Evolutionary conservation across 2,797 vertebrate genomes (phyloP).

Genomic region (Rallus crepitans): DNA sequence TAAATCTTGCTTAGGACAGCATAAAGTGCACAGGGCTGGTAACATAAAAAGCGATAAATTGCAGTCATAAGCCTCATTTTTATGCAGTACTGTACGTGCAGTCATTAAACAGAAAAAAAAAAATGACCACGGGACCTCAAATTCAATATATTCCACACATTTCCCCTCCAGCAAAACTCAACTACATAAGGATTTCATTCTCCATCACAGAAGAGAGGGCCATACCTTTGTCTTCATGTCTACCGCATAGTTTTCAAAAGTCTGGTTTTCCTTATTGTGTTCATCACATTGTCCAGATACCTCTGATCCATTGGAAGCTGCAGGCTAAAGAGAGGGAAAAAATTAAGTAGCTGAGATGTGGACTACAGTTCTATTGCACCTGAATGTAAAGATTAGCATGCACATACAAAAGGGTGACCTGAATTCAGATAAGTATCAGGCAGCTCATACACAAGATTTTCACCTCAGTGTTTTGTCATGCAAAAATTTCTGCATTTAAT

Average conservation of each 20-base stretch:
- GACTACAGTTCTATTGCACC: neutral
- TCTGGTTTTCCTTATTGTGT: constrained; percentile 53
- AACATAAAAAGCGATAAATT: neutral
- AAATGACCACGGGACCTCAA: neutral
- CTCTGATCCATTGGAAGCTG: constrained; percentile 51
- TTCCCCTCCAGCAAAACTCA: neutral
- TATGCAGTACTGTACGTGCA: neutral
- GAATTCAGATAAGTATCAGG: neutral
- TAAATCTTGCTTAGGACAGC: neutral
- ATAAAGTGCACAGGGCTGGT: neutral
- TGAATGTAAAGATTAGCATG: neutral
- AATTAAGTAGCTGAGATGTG: neutral
- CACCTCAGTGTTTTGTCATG: neutral
- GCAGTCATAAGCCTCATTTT: neutral
- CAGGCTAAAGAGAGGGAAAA: constrained; percentile 48
- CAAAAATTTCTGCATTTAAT: neutral
- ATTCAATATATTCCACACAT: neutral
- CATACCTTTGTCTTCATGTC: constrained; percentile 72
- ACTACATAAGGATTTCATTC: neutral
- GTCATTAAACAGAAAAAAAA: neutral
- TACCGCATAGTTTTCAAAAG: constrained; percentile 50
- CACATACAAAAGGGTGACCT: neutral
- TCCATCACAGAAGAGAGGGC: neutral
- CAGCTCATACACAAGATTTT: neutral
- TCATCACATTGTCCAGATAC: constrained; percentile 36